A percentile compares a stretch with the other conserved stretches of the same genome.
These are phyloP conservation scores for Pithys albifrons DNA, from an alignment of 2,113 vertebrate species.

Conservation along the genomic window DNA sequence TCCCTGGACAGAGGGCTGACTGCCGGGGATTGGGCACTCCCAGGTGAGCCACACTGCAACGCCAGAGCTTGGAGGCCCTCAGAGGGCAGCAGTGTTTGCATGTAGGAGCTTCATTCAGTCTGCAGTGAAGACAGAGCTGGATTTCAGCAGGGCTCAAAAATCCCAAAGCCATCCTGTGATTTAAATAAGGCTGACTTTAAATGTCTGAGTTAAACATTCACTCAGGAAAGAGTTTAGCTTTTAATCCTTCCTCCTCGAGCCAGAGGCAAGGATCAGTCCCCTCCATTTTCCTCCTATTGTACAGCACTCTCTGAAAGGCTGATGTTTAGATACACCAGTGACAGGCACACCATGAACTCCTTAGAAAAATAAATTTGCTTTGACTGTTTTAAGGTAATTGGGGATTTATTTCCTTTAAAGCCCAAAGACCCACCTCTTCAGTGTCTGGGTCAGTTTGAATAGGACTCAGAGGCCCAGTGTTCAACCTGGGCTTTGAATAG, in stretches of 20 bases:
- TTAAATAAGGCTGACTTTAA: not conserved
- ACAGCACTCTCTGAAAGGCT: not conserved
- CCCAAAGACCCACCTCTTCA: not conserved
- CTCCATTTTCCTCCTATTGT: not conserved
- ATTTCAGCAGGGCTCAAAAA: not conserved
- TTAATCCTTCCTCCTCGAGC: not conserved
- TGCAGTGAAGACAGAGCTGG: not conserved
- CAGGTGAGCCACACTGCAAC: not conserved
- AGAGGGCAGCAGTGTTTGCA: not conserved
- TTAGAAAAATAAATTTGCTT: slow-evolving; percentile 20
- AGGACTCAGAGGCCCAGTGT: not conserved
- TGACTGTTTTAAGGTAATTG: not conserved
- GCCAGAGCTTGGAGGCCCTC: not conserved
- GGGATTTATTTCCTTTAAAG: slow-evolving; percentile 10
- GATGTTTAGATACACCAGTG: not conserved
- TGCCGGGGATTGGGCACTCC: accelerated
- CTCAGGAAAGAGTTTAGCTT: not conserved
- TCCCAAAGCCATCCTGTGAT: not conserved
- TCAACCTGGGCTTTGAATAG: slow-evolving; percentile 24
- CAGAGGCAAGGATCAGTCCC: not conserved
- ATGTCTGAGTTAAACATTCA: not conserved
- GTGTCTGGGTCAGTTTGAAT: not conserved
- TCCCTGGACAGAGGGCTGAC: not conserved
- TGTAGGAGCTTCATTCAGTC: not conserved
- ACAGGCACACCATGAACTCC: not conserved